Base-by-base conservation (phyloP, 2,888 invertebrate genomes). In the Euphydryas editha region DNA sequence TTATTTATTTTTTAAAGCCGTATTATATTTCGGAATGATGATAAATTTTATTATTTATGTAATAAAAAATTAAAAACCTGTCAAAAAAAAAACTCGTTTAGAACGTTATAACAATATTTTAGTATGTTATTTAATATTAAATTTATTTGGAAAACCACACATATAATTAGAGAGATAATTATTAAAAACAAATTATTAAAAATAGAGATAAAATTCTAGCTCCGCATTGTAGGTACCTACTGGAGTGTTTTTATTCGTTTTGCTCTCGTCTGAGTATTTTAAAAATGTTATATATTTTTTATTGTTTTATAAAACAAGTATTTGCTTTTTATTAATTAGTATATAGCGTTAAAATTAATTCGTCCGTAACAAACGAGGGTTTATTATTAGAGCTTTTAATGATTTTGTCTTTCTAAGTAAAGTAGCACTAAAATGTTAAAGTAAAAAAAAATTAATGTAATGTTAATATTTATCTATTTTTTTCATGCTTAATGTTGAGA, bases 1-100 rank as follows among this genome's bases (percentile, higher is more conserved):
- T 69, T 63, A 66, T 65, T 68, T 59, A 68, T 70, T 57, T 58
- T 62, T 55, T 55, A 54, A 49, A 62, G 42, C 24, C 17, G 20
- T 15, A 18, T 42, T 51, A 64, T 51, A 58, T 51, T 51, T 56
- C 46, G 36, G 44, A 39, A 42, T 58, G 47, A 64, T 64, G 51
- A 64, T 59, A 65, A 65, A 65, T 65, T 36, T 60, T 59, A 30
- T 46, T 49, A 51, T 49, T 56, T 65, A 56, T 60, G 51, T 54
- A 65, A 58, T 65, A 49, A 57, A 36, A 60, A 49, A 51, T 62
- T 30, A 62, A 60, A 61, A 49, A 24, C 36, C 21, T 51, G 44
- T 44, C 24, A 51, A 58, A 51, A 58, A 3, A 20, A 58, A 51
- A 59, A 64, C 63, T 44, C 36, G 63, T 59, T 64, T 59, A 15